phyloP scores from a whole-genome alignment of 2,797 vertebrate species.

The Danionella dracula region DNA sequence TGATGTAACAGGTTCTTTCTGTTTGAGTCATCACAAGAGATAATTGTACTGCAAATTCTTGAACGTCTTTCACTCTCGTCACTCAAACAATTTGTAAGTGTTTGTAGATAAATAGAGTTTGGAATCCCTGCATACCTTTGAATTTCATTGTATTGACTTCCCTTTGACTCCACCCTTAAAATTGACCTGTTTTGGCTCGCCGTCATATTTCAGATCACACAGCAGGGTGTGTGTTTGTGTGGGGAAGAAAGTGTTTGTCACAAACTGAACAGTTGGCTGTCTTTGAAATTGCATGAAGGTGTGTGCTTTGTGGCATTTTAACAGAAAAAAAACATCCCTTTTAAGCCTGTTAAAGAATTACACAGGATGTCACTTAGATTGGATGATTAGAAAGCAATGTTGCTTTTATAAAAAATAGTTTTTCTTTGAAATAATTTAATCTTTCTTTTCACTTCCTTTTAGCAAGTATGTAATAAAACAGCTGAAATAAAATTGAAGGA shows the following conservation, averaged over 20 bases:
- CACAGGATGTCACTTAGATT: not conserved
- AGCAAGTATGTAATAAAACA: no score
- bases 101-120: not conserved
- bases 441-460: no score
- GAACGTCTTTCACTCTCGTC: not conserved
- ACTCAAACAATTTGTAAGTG: not conserved
- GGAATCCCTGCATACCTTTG: not conserved
- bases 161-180: slow-evolving; percentile 34
- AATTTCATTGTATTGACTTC: not conserved
- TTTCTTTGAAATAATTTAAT: not conserved
- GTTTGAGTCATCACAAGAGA: not conserved
- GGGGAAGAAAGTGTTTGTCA: slow-evolving; percentile 19
- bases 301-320: slow-evolving; percentile 6
- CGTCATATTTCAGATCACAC: slow-evolving; percentile 38
- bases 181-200: slow-evolving; percentile 28
- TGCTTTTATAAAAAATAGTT: not conserved
- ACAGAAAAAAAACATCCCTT: not conserved
- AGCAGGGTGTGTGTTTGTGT: slow-evolving; percentile 32
- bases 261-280: slow-evolving; percentile 39
- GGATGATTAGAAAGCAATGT: not conserved
- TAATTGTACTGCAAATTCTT: not conserved
- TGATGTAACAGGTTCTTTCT: not conserved
- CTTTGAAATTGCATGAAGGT: slow-evolving; percentile 37
- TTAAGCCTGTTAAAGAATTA: not conserved
- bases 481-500: no score